Conservation (phyloP, 2,797 vertebrate genomes). For the Fistularia tabacaria region DNA sequence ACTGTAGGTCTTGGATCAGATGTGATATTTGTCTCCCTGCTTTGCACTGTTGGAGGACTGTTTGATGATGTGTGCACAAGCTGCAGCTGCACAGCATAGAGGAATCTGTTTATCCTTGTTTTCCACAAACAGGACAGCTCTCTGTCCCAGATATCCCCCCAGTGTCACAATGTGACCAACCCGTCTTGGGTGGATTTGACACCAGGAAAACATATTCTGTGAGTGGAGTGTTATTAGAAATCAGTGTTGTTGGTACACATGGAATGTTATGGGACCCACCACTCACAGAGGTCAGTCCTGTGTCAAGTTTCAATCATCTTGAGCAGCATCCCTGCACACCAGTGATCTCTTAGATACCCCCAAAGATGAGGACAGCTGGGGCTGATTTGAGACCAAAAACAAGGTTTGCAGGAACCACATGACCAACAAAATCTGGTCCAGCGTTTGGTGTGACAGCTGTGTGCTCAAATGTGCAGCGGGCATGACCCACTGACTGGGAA, state of each 20-base stretch:
- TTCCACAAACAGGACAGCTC: conserved; percentile 41
- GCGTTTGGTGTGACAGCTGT: no score
- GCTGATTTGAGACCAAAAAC: no score
- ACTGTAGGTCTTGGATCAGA: not conserved
- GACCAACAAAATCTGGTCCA: no score
- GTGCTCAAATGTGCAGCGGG: no score
- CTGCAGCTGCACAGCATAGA: conserved; percentile 57
- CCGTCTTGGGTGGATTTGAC: conserved; percentile 10
- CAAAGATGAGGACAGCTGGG: conserved; percentile 8
- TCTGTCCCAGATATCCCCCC: conserved; percentile 28
- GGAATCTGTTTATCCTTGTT: conserved; percentile 42
- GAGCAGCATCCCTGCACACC: conserved; percentile 7
- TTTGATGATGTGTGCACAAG: conserved; percentile 4
- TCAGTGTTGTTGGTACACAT: conserved; percentile 41
- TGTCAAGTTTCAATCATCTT: conserved; percentile 22
- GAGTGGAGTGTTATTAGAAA: conserved; percentile 4
- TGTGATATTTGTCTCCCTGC: conserved; percentile 3
- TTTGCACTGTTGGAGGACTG: conserved; percentile 10
- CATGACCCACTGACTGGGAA: no score
- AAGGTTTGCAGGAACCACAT: no score
- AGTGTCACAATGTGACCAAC: conserved; percentile 26
- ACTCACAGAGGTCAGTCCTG: conserved; percentile 3
- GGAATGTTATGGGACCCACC: conserved; percentile 27
- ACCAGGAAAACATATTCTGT: conserved; percentile 16
- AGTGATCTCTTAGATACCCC: conserved; percentile 14